Evolutionary conservation across 2,888 invertebrate species (phyloP).

Genomic region (Alentia gelatinosa): DNA sequence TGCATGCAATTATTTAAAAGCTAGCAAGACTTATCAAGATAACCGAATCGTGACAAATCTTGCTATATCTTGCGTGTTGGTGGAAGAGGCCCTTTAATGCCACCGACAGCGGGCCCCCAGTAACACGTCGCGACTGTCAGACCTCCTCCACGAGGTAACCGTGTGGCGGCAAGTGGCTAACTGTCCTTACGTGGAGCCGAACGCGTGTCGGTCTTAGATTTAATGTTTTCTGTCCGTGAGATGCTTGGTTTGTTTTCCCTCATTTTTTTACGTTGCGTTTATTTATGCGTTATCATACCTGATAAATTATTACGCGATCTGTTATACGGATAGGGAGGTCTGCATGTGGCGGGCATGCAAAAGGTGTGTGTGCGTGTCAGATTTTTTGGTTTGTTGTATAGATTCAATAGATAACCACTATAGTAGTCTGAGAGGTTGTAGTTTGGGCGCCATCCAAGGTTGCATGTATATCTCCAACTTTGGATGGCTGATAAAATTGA

Average conservation of each 20-base stretch:
- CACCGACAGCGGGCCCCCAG: background rate
- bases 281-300: constrained; percentile 52
- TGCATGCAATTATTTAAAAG: no score
- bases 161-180: background rate
- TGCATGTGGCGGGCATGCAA: background rate
- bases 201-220: constrained; percentile 11
- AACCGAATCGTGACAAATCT: no score
- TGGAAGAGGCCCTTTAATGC: no score
- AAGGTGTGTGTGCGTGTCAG: constrained; percentile 25
- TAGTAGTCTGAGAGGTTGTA: background rate
- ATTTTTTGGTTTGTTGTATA: constrained; percentile 23
- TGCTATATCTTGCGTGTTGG: no score
- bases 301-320: constrained; percentile 51
- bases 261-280: constrained; percentile 42
- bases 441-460: background rate
- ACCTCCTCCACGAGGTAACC: background rate
- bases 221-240: constrained; percentile 1
- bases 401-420: background rate
- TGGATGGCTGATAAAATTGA: background rate
- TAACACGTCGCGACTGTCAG: background rate
- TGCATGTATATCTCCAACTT: background rate
- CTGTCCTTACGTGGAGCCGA: background rate
- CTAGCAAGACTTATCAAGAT: no score
- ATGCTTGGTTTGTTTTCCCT: constrained; percentile 22
- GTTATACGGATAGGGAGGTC: constrained; percentile 17